Base-by-base conservation (phyloP, 2,888 invertebrate species). In the Malthinus seriepunctatus region DNA sequence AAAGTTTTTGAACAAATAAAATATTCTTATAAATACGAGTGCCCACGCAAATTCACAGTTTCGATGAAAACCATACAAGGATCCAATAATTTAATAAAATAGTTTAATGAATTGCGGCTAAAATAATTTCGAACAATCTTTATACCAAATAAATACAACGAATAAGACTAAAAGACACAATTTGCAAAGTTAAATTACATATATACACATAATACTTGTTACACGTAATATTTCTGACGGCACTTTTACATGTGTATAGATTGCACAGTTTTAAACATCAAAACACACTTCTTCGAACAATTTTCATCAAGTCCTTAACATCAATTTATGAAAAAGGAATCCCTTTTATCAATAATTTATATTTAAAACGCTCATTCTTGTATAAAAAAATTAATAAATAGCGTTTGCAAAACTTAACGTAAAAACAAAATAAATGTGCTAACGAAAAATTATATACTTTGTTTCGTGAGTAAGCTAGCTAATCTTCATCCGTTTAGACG, bases 401-500 rank as follows among this genome's bases (percentile, higher is more conserved):
- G 56, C 32, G 32, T 33, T 33, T 47, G 53, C 14, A 15, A 46
- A 57, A 52, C 35, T 23, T 55, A 45, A 45, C 45, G 48, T 42
- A 35, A 48, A 54, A 50, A 42, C 15, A 42, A 57, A 52, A 32
- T 50, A 50, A 51, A 48, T 38, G 33, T 38, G 45, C 65, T 65
- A 70, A 63, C 67, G 71, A 70, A 71, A 71, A 51, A 67, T 69
- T 61, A 71, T 67, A 60, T 69, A 69, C 62, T 71, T 72, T 35
- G 68, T 63, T 14, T 66, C 65, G 61, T 65, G 60, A 42, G 62
- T 64, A 70, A 76, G 78, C 79, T 78, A 79, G 77, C 79, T 79
- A 70, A 79, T 79, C 68, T 79, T 79, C 64, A 77, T 76, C 49
- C 78, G 72, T 71, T 79, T 79, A 31, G 73, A 68, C 46, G 46